Evolutionary conservation across 1,140 invertebrate species (phyloP).

Genomic region (Tetragonula clypearis): DNA sequence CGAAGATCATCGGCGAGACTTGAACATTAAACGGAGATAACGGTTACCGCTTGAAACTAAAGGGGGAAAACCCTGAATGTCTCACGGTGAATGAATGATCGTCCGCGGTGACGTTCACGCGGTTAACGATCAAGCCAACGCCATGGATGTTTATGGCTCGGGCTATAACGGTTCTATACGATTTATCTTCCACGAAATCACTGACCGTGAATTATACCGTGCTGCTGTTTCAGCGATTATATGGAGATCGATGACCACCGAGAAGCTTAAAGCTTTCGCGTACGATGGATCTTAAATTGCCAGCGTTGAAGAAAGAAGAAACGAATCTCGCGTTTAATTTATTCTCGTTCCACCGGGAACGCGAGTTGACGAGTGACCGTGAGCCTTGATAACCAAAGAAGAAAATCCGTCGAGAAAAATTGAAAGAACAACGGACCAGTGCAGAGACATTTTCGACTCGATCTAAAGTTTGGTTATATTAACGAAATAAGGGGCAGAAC

Average conservation of each 20-base stretch:
- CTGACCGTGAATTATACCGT: slow-evolving; percentile 5
- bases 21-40: slow-evolving; percentile 63
- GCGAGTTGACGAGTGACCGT: too few species aligned
- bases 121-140: background rate
- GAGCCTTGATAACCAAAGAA: background rate
- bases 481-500: slow-evolving; percentile 27
- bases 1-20: slow-evolving; percentile 96
- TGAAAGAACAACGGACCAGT: background rate
- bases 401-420: too few species aligned
- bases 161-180: too few species aligned
- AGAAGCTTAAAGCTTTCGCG: background rate
- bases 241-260: background rate
- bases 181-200: slow-evolving; percentile 11
- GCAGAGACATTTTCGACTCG: background rate
- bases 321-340: background rate
- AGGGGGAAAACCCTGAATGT: too few species aligned
- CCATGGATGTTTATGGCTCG: background rate
- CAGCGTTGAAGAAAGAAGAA: background rate
- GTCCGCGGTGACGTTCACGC: background rate
- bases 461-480: background rate
- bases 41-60: background rate
- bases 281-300: background rate
- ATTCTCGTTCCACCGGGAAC: background rate
- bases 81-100: background rate
- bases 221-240: background rate